Evolutionary conservation across 35 echinoderm and acorn worm genomes (phyloP).

Genomic region (Acanthaster planci): DNA sequence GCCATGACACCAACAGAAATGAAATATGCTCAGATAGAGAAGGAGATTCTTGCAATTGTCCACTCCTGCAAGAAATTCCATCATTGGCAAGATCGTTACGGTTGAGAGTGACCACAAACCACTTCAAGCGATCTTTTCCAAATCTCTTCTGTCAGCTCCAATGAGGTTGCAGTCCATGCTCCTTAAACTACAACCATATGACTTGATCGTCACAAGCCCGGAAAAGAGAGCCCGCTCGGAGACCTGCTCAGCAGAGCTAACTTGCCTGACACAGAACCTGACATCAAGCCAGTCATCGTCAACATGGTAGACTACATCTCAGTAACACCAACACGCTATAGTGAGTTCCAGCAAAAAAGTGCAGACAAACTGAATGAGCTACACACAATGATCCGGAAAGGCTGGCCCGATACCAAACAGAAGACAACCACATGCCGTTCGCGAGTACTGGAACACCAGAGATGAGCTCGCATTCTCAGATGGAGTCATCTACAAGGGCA

Average conservation of each 20-base stretch:
- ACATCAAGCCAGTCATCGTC: slow-evolving; percentile 21
- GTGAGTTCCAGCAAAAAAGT: slow-evolving; percentile 31
- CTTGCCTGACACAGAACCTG: slow-evolving; percentile 32
- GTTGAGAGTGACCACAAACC: slow-evolving; percentile 48
- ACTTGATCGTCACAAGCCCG: slow-evolving; percentile 43
- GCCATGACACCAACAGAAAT: slow-evolving; percentile 69
- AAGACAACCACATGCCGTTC: slow-evolving; percentile 45
- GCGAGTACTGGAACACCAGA: slow-evolving; percentile 63
- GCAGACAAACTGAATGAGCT: slow-evolving; percentile 59
- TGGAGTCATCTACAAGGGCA: slow-evolving; percentile 66
- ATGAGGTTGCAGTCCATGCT: slow-evolving; percentile 69
- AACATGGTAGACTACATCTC: slow-evolving; percentile 55
- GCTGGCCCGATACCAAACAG: too few species aligned
- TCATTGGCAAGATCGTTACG: slow-evolving; percentile 34
- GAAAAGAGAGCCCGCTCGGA: slow-evolving; percentile 41
- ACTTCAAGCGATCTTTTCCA: slow-evolving; percentile 52
- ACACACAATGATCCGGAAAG: slow-evolving; percentile 53
- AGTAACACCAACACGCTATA: slow-evolving; percentile 45
- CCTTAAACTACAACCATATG: slow-evolving; percentile 60
- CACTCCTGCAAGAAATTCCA: slow-evolving; percentile 75
- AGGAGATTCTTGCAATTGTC: slow-evolving; percentile 81
- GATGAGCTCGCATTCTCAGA: slow-evolving; percentile 61
- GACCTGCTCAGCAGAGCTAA: slow-evolving; percentile 56
- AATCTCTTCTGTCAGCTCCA: slow-evolving; percentile 56
- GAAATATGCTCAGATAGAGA: too few species aligned